These are phyloP conservation scores for Pelobates cultripes DNA, from an alignment of 2,797 vertebrate species.

Conservation along the genomic window DNA sequence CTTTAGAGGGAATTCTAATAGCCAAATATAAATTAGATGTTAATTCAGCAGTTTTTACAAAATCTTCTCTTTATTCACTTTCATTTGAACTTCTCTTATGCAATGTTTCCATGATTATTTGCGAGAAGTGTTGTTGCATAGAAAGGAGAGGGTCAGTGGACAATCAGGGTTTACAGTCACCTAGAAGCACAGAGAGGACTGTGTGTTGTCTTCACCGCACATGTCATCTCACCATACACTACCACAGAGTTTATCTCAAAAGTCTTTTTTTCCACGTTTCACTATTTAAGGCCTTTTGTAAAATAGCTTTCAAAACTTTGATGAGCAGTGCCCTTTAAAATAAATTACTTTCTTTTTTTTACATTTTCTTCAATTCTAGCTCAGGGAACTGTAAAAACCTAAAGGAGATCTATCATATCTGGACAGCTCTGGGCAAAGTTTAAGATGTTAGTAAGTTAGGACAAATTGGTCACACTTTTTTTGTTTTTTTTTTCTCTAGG, in stretches of 20 bases:
- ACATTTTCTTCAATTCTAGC: background rate
- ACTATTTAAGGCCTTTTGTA: too few species aligned
- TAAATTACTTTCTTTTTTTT: background rate
- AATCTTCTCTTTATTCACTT: too few species aligned
- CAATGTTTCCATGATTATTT: too few species aligned
- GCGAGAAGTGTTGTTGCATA: too few species aligned
- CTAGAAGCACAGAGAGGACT: background rate
- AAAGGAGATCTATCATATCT: background rate
- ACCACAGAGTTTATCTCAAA: background rate
- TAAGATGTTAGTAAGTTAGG: background rate
- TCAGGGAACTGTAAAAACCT: background rate
- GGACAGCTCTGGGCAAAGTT: background rate
- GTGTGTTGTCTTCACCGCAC: background rate
- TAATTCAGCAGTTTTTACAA: too few species aligned
- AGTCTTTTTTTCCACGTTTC: too few species aligned
- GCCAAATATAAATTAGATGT: too few species aligned
- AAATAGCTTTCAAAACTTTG: too few species aligned
- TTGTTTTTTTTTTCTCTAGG: background rate
- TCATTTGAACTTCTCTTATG: too few species aligned
- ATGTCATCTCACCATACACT: background rate
- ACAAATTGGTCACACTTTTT: background rate
- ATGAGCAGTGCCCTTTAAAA: background rate
- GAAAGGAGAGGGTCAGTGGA: too few species aligned
- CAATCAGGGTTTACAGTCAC: constrained; percentile 1
- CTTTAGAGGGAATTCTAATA: too few species aligned